These are phyloP conservation scores for Lepidurus couesii DNA, from an alignment of 1,140 invertebrate genomes.

Conservation along the genomic window DNA sequence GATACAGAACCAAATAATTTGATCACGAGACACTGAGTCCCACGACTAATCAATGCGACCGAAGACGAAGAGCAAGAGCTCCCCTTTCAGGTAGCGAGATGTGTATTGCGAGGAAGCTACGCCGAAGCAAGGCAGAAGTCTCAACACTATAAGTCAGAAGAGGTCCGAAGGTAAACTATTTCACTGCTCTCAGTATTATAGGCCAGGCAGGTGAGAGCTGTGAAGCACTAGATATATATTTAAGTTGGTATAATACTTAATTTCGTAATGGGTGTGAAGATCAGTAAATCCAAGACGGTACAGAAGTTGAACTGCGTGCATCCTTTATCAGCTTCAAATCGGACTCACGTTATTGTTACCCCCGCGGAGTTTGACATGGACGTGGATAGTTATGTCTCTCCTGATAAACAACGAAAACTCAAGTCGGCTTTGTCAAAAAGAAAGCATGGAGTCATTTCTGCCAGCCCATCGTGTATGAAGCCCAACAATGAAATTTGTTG, in stretches of 20 bases:
- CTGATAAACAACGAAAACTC: not conserved
- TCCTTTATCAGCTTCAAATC: not conserved
- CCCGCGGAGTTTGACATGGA: not conserved
- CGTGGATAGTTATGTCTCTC: not conserved
- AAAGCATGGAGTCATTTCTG: not conserved
- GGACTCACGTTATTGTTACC: not conserved
- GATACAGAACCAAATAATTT: slow-evolving; percentile 19
- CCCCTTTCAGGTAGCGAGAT: not conserved
- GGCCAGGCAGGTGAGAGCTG: not conserved
- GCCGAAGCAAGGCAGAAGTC: not conserved
- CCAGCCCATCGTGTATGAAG: not conserved
- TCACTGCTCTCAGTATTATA: not conserved
- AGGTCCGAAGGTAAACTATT: not conserved
- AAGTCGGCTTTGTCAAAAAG: not conserved
- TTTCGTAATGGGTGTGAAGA: not conserved
- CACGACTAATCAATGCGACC: not conserved
- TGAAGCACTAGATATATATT: not conserved
- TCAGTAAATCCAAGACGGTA: not conserved
- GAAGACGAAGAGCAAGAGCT: not conserved
- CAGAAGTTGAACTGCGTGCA: not conserved
- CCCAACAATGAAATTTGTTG: not conserved
- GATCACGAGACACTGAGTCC: not conserved
- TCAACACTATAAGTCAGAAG: not conserved
- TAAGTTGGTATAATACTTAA: not conserved
- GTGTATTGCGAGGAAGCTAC: not conserved